These are phyloP conservation scores for Petrocephalus microphthalmus DNA, from an alignment of 2,113 vertebrate species.

Conservation along the genomic window DNA sequence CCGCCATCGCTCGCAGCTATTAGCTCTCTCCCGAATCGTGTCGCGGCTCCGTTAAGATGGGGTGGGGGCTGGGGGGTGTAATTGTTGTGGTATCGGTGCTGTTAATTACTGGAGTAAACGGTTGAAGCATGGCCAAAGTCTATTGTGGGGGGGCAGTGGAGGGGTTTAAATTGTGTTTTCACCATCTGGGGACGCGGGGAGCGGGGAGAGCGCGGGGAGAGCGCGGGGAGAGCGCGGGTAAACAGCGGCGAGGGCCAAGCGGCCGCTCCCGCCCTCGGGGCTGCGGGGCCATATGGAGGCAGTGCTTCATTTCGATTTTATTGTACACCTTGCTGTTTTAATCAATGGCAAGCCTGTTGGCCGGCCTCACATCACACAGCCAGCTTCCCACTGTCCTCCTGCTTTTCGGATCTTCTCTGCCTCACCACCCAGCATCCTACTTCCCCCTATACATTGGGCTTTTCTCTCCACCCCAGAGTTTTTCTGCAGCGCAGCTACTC, in stretches of 20 bases:
- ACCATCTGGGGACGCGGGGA: conserved; percentile 95
- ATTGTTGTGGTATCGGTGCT: conserved; percentile 93
- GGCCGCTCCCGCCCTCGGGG: conserved; percentile 76
- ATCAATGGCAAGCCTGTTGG: conserved; percentile 67
- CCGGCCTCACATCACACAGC: conserved; percentile 50
- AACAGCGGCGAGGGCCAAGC: conserved; percentile 74
- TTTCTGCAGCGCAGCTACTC: conserved; percentile 21
- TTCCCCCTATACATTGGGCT: not conserved
- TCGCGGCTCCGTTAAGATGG: conserved; percentile 76
- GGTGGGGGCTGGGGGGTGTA: conserved; percentile 69
- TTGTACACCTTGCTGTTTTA: conserved; percentile 69
- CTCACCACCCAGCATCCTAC: not conserved
- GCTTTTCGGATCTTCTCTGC: conserved; percentile 22
- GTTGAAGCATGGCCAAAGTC: conserved; percentile 98
- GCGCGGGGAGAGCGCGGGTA: conserved; percentile 71
- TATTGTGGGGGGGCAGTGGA: conserved; percentile 88
- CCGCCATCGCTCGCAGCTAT: conserved; percentile 84
- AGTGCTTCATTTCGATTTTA: conserved; percentile 64
- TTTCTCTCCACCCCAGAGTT: conserved; percentile 33
- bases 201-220: conserved; percentile 73
- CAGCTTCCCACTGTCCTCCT: conserved; percentile 53
- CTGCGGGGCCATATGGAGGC: conserved; percentile 92
- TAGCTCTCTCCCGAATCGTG: conserved; percentile 90
- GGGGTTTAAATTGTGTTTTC: conserved; percentile 94
- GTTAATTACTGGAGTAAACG: conserved; percentile 99